Evolutionary conservation across 2,888 invertebrate genomes (phyloP), one percentile per base, ranked within the genome.

Genomic region (Drosophila meridiana): DNA sequence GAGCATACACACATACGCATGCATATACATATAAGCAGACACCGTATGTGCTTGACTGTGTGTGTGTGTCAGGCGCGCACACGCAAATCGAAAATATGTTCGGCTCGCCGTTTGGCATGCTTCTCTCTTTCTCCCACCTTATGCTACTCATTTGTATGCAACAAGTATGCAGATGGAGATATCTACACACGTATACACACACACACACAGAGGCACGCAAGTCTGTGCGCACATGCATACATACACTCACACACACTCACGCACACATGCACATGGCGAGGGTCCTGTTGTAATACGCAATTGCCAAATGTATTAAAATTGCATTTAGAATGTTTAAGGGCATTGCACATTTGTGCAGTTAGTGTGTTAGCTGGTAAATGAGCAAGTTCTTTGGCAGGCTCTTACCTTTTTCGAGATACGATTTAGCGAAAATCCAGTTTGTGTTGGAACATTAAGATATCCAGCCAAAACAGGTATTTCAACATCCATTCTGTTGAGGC

Each of bases 381-480:
- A 34, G 48, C 36, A 55, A 48, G 43, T 56, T 50, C 52, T 48
- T 43, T 70, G 48, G 56, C 73, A 77, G 70, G 80, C 80, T 83
- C 79, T 83, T 94, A 95, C 96, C 95, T 95, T 96, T 94, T 96
- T 95, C 85, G 96, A 96, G 93, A 96, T 96, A 94, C 97, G 95
- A 92, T 95, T 96, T 89, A 96, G 95, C 88, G 96, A 94, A 92
- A 95, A 95, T 92, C 95, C 95, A 91, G 93, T 92, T 86, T 95
- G 95, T 82, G 97, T 96, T 92, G 97, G 97, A 93, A 97, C 95
- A 92, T 96, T 94, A 90, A 97, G 94, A 94, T 95, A 95, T 92
- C 97, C 97, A 92, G 95, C 95, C 91, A 96, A 94, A 89, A 96
- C 94, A 92, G 96, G 95, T 93, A 96, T 95, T 94, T 96, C 96